Evolutionary conservation across 2,113 vertebrate species (phyloP).

Genomic region (Anarhynchus alexandrinus): DNA sequence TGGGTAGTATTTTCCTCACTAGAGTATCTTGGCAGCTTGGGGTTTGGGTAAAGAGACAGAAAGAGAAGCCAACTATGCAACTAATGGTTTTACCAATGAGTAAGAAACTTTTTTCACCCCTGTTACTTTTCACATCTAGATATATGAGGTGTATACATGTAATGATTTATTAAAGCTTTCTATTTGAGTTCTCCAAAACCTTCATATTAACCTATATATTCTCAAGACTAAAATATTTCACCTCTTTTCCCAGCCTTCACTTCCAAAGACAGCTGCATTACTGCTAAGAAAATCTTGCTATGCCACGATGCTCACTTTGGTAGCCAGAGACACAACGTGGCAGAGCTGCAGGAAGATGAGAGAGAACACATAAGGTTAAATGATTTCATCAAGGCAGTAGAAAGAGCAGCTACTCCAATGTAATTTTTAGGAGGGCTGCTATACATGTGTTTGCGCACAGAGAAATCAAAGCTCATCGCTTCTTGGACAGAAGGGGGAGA

Average conservation of each 20-base stretch:
- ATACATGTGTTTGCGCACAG: not conserved
- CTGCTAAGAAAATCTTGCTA: not conserved
- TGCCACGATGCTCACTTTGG: not conserved
- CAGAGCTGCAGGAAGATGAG: not conserved
- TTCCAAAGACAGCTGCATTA: not conserved
- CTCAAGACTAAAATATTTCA: not conserved
- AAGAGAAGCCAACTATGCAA: constrained; percentile 14
- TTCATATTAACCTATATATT: not conserved
- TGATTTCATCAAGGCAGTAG: not conserved
- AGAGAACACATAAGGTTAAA: not conserved
- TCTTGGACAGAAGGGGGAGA: not conserved
- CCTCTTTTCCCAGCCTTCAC: not conserved
- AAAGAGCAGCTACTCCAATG: not conserved
- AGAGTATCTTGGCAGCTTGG: not conserved
- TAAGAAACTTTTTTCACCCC: not conserved
- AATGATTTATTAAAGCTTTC: not conserved
- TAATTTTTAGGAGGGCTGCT: not conserved
- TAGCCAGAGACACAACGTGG: not conserved
- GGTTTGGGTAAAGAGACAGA: not conserved
- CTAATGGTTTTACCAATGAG: not conserved
- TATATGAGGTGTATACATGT: not conserved
- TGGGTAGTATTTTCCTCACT: not conserved
- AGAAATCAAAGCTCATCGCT: not conserved
- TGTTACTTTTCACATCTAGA: not conserved
- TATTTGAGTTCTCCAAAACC: not conserved